Evolutionary conservation across 1,140 invertebrate genomes (phyloP), one percentile per base, ranked within the genome.

Genomic region (Lordiphosa mommai): DNA sequence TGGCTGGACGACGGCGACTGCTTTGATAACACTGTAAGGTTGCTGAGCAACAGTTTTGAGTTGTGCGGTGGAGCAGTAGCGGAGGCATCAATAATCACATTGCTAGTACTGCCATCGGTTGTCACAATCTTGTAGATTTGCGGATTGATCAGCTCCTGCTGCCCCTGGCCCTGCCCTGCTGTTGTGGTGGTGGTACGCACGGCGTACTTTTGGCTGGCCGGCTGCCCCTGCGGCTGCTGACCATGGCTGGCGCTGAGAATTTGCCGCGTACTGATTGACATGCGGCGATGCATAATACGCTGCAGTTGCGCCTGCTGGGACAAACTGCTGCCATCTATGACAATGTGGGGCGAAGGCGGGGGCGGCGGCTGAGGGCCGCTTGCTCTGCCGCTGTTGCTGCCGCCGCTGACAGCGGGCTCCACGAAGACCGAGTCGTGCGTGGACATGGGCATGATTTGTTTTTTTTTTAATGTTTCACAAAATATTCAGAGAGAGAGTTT

Each of bases 71-170:
- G 72, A 1, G 77, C 50, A 13, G 67, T 56, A 5, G 63, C 66
- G 4, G 69, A 64, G 13, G 79, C 63, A 53, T 88, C 87, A 17
- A 88, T 87, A 16, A 86, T 84, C 41, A 86, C 86, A 20, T 86
- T 86, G 33, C 79, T 86, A 1, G 76, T 86, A 33, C 72, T 82
- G 53, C 80, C 87, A 50, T 87, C 85, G 9, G 85, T 85, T 33
- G 79, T 87, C 4, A 87, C 79, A 53, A 88, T 84, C 63, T 88
- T 87, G 30, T 86, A 86, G 27, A 88, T 86, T 57, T 88, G 87
- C n/a, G 77, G 77, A 67, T 87, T 87, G 1, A 86, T 56, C 37
- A 88, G 34, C 34, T 86, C 79, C 34, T 79, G 30, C 41, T 34
- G 56, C 29, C 47, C 59, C 14, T 33, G 77, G 29, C 48, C 59